Evolutionary conservation across 2,113 vertebrate genomes (phyloP).

Genomic region (Monarcha castaneiventris): DNA sequence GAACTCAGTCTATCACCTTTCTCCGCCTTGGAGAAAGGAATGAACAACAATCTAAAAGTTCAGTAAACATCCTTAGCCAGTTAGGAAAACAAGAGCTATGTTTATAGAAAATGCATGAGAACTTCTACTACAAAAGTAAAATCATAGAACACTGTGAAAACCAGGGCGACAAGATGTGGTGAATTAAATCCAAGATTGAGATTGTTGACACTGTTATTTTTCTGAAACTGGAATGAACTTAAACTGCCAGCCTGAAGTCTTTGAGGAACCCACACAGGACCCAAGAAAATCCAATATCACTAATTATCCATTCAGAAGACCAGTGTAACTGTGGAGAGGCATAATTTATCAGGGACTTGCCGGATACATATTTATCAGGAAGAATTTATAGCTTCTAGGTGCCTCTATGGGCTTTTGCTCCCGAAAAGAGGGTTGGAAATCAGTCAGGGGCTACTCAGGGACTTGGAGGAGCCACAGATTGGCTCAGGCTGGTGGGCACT

Average conservation of each 20-base stretch:
- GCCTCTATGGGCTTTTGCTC: background rate
- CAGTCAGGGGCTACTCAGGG: background rate
- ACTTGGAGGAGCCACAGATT: background rate
- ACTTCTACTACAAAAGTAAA: too few relatives aligned
- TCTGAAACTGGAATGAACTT: background rate
- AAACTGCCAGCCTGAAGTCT: background rate
- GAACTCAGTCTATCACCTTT: too few relatives aligned
- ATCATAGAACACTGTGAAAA: too few relatives aligned
- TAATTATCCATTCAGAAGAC: background rate
- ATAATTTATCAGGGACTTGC: background rate
- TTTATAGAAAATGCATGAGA: too few relatives aligned
- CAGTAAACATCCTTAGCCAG: too few relatives aligned
- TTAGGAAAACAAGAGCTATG: too few relatives aligned
- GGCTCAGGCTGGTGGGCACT: background rate
- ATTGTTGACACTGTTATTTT: background rate
- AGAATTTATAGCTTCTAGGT: background rate
- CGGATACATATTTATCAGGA: background rate
- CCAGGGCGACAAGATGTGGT: too few relatives aligned
- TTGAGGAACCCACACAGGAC: background rate
- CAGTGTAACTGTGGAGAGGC: background rate
- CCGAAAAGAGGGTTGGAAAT: background rate
- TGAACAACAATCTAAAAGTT: too few relatives aligned
- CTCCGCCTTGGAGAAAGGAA: too few relatives aligned
- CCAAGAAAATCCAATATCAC: background rate
- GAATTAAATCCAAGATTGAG: background rate